A percentile compares a stretch with the other conserved stretches of the same genome.
These are phyloP conservation scores for Onychorhynchus coronatus DNA, from an alignment of 2,113 vertebrate genomes.

Conservation along the genomic window DNA sequence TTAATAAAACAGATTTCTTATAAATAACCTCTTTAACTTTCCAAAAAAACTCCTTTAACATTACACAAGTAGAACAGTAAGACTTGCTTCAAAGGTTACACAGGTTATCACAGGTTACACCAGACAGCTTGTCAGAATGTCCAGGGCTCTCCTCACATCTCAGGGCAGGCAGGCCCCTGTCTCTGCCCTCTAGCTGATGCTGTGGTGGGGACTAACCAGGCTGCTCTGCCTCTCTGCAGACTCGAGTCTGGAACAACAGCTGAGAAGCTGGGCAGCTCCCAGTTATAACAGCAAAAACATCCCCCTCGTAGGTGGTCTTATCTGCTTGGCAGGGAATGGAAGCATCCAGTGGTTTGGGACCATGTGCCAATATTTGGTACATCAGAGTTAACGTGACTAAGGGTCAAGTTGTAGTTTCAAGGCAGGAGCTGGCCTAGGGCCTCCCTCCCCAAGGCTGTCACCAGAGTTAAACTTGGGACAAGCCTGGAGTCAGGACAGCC, in stretches of 20 bases:
- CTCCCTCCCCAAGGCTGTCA: neutral
- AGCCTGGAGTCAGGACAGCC: neutral
- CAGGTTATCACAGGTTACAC: neutral
- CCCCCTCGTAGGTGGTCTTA: neutral
- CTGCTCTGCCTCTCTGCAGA: neutral
- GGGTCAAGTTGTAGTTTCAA: neutral
- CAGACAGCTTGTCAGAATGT: neutral
- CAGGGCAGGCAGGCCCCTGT: neutral
- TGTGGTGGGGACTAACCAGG: neutral
- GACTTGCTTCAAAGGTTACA: neutral
- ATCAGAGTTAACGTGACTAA: neutral
- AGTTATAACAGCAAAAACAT: neutral
- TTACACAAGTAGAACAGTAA: neutral
- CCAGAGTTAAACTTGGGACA: neutral
- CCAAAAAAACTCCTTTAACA: neutral
- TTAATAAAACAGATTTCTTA: constrained; percentile 55
- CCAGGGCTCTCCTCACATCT: neutral
- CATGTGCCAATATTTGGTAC: accelerated
- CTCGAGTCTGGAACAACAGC: neutral
- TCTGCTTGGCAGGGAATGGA: neutral
- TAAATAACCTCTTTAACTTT: constrained; percentile 11
- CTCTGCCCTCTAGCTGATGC: neutral
- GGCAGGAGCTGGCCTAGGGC: neutral
- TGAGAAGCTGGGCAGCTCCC: neutral
- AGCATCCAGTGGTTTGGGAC: neutral